Evolutionary conservation across 2,797 vertebrate genomes (phyloP), one percentile per base, ranked within the genome.

Genomic region (Sebastes variabilis): DNA sequence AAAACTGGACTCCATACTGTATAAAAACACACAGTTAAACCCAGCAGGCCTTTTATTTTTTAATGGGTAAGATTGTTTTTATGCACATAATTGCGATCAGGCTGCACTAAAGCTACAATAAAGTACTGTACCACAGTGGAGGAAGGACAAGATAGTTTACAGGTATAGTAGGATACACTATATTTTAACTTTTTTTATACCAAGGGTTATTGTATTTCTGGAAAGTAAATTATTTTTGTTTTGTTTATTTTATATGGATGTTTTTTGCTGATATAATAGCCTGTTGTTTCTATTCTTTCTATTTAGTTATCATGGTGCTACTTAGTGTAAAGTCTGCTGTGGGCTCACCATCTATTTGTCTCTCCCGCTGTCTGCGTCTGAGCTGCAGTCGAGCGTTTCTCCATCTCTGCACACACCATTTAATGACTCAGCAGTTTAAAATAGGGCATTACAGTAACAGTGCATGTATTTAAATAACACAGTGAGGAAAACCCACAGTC

Each of bases 361-460:
- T 82, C 38, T 29, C 52, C 34, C 49, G 69, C 68, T 80, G 67
- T 67, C 20, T 76, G 22, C 65, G 64, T 66, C 3, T 58, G 80
- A 86, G 69, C 38, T 67, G 52, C 42, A 71, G 72, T 75, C 69
- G 30, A 78, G 67, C 60, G 6, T 80, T 75, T 79, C 77, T 85
- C 65, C 22, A 49, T 76, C 65, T 79, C 66, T 61, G 25, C 60
- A 22, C 81, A 77, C 81, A 77, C 74, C 29, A 74, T 69, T 60
- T 66, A 64, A 72, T 91, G 90, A 92, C 74, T 93, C 87, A 79
- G 87, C 88, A 89, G 75, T 90, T 92, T 82, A 87, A 93, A 95
- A 91, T 79, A 88, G 86, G 86, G 82, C 87, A 93, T 93, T 94
- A 89, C 84, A 66, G 79, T 76, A 80, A 81, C 72, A 72, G 79